Percentiles rank a stretch among this genome's conserved stretches.
Evolutionary conservation across 2,797 vertebrate genomes (phyloP).

Genomic region (Darevskia nairensis): DNA sequence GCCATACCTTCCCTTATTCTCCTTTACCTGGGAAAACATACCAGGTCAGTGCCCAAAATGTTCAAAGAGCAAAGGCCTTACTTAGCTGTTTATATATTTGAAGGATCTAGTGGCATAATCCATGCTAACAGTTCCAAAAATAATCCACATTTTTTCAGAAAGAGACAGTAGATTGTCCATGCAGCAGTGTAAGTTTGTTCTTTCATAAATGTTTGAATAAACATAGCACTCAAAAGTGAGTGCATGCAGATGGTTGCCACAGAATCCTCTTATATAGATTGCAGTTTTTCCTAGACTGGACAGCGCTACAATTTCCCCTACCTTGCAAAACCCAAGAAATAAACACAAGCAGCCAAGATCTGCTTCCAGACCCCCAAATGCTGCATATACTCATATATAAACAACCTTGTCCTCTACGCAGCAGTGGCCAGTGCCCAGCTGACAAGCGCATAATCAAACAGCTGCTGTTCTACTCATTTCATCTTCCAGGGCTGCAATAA

Average conservation of each 20-base stretch:
- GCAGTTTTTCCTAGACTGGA: neutral
- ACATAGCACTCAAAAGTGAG: neutral
- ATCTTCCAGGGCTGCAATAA: conserved; percentile 32
- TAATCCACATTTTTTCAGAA: neutral
- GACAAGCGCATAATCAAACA: conserved; percentile 37
- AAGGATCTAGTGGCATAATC: too few relatives aligned
- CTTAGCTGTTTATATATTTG: neutral
- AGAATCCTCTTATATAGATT: neutral
- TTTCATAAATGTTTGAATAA: neutral
- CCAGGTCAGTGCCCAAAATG: neutral
- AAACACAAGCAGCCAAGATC: conserved; percentile 2
- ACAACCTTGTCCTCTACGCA: neutral
- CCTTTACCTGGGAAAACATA: neutral
- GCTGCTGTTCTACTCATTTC: conserved; percentile 30
- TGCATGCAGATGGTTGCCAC: neutral
- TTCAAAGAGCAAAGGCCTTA: neutral
- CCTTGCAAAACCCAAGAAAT: neutral
- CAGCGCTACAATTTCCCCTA: neutral
- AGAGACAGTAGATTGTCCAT: neutral
- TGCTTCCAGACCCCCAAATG: conserved; percentile 18
- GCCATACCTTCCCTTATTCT: neutral
- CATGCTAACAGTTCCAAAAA: neutral
- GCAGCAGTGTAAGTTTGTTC: neutral
- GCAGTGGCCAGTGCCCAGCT: conserved; percentile 15
- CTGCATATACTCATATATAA: conserved; percentile 25